Conservation (phyloP, 2,888 invertebrate genomes). For the Acronicta aceris region DNA sequence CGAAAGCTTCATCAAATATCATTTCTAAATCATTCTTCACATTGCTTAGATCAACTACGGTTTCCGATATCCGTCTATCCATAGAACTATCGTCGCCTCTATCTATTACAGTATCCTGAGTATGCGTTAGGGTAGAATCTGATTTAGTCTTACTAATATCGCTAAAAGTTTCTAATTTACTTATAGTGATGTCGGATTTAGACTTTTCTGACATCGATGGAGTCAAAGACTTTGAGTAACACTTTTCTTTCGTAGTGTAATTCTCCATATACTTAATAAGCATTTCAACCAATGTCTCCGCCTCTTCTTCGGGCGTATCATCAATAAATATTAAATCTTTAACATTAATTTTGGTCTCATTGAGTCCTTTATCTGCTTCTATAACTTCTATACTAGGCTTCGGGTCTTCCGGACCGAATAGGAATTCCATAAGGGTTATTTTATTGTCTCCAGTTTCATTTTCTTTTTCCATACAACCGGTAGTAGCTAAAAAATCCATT, state of each 20-base stretch:
- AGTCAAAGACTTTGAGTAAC: slow-evolving; percentile 73
- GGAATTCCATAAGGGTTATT: slow-evolving; percentile 85
- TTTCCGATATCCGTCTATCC: slow-evolving; percentile 80
- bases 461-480: slow-evolving; percentile 81
- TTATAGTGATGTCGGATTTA: slow-evolving; percentile 84
- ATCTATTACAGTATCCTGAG: slow-evolving; percentile 85
- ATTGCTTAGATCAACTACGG: slow-evolving; percentile 79
- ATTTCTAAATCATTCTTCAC: slow-evolving; percentile 81
- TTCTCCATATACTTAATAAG: slow-evolving; percentile 85
- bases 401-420: slow-evolving; percentile 80
- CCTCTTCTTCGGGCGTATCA: slow-evolving; percentile 83
- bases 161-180: slow-evolving; percentile 80
- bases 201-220: slow-evolving; percentile 84
- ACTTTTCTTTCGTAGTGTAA: slow-evolving; percentile 74
- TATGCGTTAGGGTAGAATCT: slow-evolving; percentile 83
- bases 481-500: slow-evolving; percentile 83
- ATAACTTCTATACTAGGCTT: slow-evolving; percentile 76
- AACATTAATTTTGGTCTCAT: slow-evolving; percentile 80
- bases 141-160: slow-evolving; percentile 86
- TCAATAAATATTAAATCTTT: slow-evolving; percentile 82
- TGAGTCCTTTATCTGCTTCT: slow-evolving; percentile 70
- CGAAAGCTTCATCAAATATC: slow-evolving; percentile 77
- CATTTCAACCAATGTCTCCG: slow-evolving; percentile 83
- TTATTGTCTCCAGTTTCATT: slow-evolving; percentile 76
- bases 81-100: slow-evolving; percentile 65